Percentiles rank a stretch among this genome's conserved stretches.
Conservation (phyloP, 2,113 vertebrate genomes). For the Microtus pennsylvanicus region DNA sequence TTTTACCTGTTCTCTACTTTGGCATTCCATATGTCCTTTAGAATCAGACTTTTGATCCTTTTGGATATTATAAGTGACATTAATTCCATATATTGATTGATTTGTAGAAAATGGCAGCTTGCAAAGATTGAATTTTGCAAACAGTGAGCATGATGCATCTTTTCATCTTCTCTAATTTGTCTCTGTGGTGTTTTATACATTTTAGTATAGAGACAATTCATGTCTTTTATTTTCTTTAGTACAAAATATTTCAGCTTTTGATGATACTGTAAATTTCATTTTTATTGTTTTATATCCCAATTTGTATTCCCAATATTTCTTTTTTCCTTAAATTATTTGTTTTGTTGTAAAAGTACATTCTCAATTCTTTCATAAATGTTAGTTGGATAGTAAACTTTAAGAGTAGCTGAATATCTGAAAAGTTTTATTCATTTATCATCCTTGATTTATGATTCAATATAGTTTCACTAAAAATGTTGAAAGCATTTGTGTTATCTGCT, state of each 20-base stretch:
- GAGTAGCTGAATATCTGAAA: slow-evolving; percentile 26
- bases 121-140: slow-evolving; percentile 18
- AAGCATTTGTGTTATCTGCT: background rate
- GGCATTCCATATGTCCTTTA: background rate
- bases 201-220: background rate
- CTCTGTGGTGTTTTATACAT: background rate
- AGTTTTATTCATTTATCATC: slow-evolving; percentile 49
- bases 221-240: slow-evolving; percentile 44
- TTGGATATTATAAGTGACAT: background rate
- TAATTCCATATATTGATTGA: background rate
- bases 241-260: slow-evolving; percentile 32
- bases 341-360: slow-evolving; percentile 16
- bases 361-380: slow-evolving; percentile 48
- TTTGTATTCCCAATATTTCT: slow-evolving; percentile 38
- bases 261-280: background rate
- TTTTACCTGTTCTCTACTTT: slow-evolving; percentile 17
- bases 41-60: background rate
- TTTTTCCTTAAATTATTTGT: slow-evolving; percentile 30
- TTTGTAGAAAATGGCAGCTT: slow-evolving; percentile 9
- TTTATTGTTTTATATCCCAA: slow-evolving; percentile 39
- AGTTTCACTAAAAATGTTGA: slow-evolving; percentile 29
- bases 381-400: background rate
- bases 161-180: slow-evolving; percentile 30
- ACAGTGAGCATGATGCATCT: background rate
- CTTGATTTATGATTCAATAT: slow-evolving; percentile 46